Evolutionary conservation across 2,797 vertebrate species (phyloP), one percentile per base, ranked within the genome.

Genomic region (Champsocephalus esox): DNA sequence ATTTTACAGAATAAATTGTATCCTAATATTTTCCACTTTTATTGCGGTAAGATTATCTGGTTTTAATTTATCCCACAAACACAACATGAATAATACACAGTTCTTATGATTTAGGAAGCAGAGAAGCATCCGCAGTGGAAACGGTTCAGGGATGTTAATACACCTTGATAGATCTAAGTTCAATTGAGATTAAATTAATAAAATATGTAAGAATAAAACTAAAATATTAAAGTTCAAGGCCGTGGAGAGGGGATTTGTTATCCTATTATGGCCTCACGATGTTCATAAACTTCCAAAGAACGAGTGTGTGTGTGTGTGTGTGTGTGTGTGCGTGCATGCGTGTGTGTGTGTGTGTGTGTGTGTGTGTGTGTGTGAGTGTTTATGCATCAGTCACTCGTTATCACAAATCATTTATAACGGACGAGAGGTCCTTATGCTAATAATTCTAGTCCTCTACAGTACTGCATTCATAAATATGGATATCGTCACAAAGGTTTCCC

Each of bases 171-270:
- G 66, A 83, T 77, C 60, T 48, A 73, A 60, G 44, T 74, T 87
- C 66, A 80, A 57, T 84, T 73, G 45, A 83, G 67, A 83, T 73
- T 85, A 65, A 82, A 66, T 50, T 68, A 54, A 80, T 88, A 12
- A 87, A 87, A 85, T 81, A 86, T 88, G 81, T 50, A 88, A 38
- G 21, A 8, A 61, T 71, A 32, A 80, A 66, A 54, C 54, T 90
- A 74, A 89, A 89, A 88, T 81, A 88, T 87, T 91, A 69, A 92
- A 66, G 75, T 65, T 38, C 5, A 55, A 70, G 52, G 70, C 19
- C 3, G 60, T 32, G 43, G 51, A 72, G 58, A 66, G 51, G 64
- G 17, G 51, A 72, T 81, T 73, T 79, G 46, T 77, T 69, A 71
- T 75, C 50, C 50, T 82, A 41, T 46, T 80, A 24, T 54, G 44